A percentile compares a stretch with the other conserved stretches of the same genome.
Conservation (phyloP, 2,888 invertebrate species). For the Agonopterix alstromeriana region DNA sequence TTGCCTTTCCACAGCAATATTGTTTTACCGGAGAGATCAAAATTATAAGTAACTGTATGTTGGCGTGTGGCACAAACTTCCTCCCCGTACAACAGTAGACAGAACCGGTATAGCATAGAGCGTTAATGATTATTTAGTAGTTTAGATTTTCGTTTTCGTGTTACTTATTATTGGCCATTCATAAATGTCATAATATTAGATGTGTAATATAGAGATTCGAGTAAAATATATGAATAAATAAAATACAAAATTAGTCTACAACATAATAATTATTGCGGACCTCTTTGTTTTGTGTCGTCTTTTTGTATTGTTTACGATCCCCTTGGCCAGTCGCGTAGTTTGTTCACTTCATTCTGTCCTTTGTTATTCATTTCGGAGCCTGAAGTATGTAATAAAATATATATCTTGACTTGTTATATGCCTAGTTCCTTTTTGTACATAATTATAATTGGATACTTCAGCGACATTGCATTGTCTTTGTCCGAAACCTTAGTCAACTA, state of each 20-base stretch:
- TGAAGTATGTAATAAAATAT: constrained; percentile 20
- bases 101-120: not conserved
- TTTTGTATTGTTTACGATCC: constrained; percentile 26
- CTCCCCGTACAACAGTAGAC: constrained; percentile 8
- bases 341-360: not conserved
- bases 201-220: constrained; percentile 64
- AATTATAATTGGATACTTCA: constrained; percentile 31
- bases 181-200: constrained; percentile 66
- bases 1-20: not conserved
- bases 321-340: constrained; percentile 20
- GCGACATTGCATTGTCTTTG: constrained; percentile 49
- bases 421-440: constrained; percentile 43
- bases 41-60: not conserved
- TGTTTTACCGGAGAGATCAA: not conserved
- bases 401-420: constrained; percentile 27
- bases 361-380: constrained; percentile 18
- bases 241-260: constrained; percentile 32
- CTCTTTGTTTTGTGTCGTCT: constrained; percentile 33
- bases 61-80: constrained; percentile 34
- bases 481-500: constrained; percentile 34
- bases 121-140: constrained; percentile 20
- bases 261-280: constrained; percentile 24
- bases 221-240: constrained; percentile 37
- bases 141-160: constrained; percentile 46
- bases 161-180: constrained; percentile 49